Base-by-base conservation (phyloP, 2,888 invertebrate genomes). In the Drosophila kuntzei region DNA sequence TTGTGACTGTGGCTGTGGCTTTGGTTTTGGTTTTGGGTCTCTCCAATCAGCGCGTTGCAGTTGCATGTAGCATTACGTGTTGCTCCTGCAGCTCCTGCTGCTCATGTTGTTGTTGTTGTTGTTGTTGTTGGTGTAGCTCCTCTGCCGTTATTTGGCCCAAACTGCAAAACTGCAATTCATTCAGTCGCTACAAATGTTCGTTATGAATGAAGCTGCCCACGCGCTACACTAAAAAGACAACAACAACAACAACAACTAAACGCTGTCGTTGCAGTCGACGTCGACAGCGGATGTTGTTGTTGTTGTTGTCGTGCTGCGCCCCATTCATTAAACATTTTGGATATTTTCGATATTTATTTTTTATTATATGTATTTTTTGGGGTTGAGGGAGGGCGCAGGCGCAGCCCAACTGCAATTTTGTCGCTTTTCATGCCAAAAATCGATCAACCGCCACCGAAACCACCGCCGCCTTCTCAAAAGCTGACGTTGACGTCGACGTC, bases 201-300 rank as follows among this genome's bases (percentile, higher is more conserved):
- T 89, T 89, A 89, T 83, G 83, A 83, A 83, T 83, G 83, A 87
- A 89, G 79, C 87, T 76, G 66, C 83, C 83, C 83, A 83, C 83
- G 83, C 83, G 74, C 66, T 44, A 37, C 54, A 44, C 73, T 68
- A 0, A 39, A 18, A 14, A 36, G 58, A 61, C 9, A 29, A 43
- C 29, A 55, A 11, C 32, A 37, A 29, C 47, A 32, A 36, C 43
- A 46, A 43, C 63, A 36, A 47, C 59, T 36, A 32, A 47, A 60
- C 61, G 50, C 22, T 29, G 27, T n/a, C n/a, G n/a, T n/a, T n/a
- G n/a, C n/a, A n/a, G n/a, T n/a, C n/a, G n/a, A n/a, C n/a, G n/a
- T n/a, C n/a, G n/a, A n/a, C n/a, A n/a, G n/a, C n/a, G n/a, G n/a
- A n/a, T n/a, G 50, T 27, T 46, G 36, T 12, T 53, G 37, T 34